Percentiles rank a stretch among this genome's conserved stretches.
phyloP scores from a whole-genome alignment of 2,113 vertebrate species.

The Lophius piscatorius region DNA sequence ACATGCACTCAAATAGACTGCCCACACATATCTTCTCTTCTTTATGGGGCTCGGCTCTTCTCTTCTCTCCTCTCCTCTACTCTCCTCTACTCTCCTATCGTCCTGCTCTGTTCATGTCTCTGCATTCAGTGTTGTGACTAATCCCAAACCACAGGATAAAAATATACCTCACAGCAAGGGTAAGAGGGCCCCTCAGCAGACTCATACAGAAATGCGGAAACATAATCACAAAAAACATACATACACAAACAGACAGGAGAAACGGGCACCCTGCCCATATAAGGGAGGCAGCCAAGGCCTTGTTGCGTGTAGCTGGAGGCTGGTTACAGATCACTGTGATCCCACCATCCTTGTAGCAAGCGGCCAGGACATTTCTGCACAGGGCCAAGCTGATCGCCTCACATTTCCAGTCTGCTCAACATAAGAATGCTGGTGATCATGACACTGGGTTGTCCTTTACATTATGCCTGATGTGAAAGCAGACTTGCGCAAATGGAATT shows the following conservation, averaged over 20 bases:
- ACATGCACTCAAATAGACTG: conserved; percentile 36
- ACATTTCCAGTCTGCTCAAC: conserved; percentile 65
- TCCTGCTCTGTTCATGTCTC: conserved; percentile 44
- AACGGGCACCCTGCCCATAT: conserved; percentile 45
- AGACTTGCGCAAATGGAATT: conserved; percentile 48
- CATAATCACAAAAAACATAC: conserved; percentile 44
- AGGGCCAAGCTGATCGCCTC: conserved; percentile 53
- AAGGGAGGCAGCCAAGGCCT: conserved; percentile 53
- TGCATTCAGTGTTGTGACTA: conserved; percentile 59
- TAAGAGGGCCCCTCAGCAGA: conserved; percentile 28
- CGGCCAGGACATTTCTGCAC: conserved; percentile 63
- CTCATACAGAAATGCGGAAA: conserved; percentile 23
- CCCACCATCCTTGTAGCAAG: conserved; percentile 43
- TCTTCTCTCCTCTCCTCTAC: conserved; percentile 11
- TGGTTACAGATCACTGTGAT: conserved; percentile 60
- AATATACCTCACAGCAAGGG: conserved; percentile 65
- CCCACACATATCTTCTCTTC: conserved; percentile 49
- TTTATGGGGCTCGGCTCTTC: conserved; percentile 42
- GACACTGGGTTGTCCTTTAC: conserved; percentile 38
- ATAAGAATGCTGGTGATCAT: conserved; percentile 52
- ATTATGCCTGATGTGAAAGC: conserved; percentile 46
- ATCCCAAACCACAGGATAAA: conserved; percentile 59
- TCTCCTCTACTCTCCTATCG: too few species aligned
- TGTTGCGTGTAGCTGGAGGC: conserved; percentile 49
- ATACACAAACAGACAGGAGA: conserved; percentile 47